Conservation (phyloP, 2,888 invertebrate species). For the Leucophora obtusa region DNA sequence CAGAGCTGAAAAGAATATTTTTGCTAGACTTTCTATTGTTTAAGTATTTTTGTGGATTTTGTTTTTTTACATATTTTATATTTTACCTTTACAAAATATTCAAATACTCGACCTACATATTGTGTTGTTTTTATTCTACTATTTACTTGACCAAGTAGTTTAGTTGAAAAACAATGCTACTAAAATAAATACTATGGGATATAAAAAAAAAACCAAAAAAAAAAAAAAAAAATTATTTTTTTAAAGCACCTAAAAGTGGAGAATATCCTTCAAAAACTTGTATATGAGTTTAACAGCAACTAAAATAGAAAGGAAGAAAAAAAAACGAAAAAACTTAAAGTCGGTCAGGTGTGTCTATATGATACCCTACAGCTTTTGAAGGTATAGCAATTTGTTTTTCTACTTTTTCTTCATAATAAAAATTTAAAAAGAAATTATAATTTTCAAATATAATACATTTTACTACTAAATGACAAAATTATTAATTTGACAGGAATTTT, state of each 20-base stretch:
- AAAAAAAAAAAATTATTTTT: conserved; percentile 13
- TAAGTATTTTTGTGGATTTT: background rate
- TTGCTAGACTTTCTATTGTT: background rate
- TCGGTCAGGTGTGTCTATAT: background rate
- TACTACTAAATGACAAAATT: no score
- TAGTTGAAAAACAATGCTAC: conserved; percentile 11
- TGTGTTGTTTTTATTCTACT: background rate
- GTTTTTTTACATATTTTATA: background rate
- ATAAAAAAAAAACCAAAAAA: conserved; percentile 3
- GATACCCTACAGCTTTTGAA: no score
- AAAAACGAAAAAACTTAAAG: background rate
- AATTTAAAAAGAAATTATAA: no score
- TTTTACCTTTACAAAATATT: conserved; percentile 27
- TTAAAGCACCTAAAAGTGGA: background rate
- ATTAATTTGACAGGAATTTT: no score
- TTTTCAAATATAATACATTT: no score
- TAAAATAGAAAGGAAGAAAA: background rate
- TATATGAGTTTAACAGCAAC: conserved; percentile 10
- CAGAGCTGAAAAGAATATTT: background rate
- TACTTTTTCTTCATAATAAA: no score
- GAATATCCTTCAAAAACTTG: conserved; percentile 14
- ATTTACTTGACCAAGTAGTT: conserved; percentile 34
- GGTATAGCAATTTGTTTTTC: no score
- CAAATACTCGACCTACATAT: conserved; percentile 37
- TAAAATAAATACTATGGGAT: background rate